These are phyloP conservation scores for Rana temporaria DNA, from an alignment of 2,113 vertebrate genomes.

Conservation along the genomic window DNA sequence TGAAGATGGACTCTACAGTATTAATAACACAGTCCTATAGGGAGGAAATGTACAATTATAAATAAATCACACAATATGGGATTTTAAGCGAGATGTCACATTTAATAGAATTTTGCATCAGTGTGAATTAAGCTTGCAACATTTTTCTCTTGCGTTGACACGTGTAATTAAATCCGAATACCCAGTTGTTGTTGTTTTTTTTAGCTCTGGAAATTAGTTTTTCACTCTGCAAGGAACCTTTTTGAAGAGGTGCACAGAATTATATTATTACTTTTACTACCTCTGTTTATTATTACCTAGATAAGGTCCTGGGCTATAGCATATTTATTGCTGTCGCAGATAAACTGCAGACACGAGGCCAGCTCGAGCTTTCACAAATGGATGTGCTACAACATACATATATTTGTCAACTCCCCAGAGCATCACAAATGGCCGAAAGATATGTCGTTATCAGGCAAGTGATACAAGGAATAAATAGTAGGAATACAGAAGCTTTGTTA, in stretches of 20 bases:
- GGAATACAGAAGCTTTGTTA: slow-evolving; percentile 40
- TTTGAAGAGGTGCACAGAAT: too few species aligned
- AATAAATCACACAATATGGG: too few species aligned
- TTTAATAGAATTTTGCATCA: too few species aligned
- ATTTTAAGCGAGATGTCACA: too few species aligned
- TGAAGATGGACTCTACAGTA: too few species aligned
- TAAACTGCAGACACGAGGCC: slow-evolving; percentile 29
- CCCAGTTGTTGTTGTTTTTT: too few species aligned
- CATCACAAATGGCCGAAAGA: slow-evolving; percentile 40
- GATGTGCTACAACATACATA: slow-evolving; percentile 24
- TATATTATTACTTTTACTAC: background rate
- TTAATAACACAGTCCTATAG: too few species aligned
- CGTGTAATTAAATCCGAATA: background rate
- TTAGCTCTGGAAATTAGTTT: too few species aligned
- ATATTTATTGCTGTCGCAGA: slow-evolving; percentile 22
- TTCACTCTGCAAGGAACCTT: too few species aligned
- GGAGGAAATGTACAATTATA: too few species aligned
- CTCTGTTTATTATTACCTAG: background rate
- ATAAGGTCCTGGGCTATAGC: background rate
- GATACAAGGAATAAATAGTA: slow-evolving; percentile 47
- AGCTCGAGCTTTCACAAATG: slow-evolving; percentile 25
- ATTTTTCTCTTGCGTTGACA: too few species aligned
- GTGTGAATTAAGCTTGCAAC: too few species aligned
- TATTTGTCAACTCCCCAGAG: slow-evolving; percentile 38
- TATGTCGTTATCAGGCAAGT: slow-evolving; percentile 50